Conservation (phyloP, 2,113 vertebrate species). For the Hypanus sabinus region DNA sequence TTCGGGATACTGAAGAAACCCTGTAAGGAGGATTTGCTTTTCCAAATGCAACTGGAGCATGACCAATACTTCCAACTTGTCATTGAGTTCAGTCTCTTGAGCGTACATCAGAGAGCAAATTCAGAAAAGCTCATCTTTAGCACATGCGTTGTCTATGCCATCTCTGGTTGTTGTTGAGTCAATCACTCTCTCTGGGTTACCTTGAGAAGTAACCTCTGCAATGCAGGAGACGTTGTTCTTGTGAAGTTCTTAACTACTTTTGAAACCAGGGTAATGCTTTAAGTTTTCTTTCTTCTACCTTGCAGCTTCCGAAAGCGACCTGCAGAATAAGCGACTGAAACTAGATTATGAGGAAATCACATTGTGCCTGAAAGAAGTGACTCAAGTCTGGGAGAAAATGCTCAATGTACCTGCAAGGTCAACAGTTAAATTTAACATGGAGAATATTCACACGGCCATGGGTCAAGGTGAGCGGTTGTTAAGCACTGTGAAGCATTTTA, state of each 20-base stretch:
- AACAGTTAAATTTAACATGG: constrained; percentile 79
- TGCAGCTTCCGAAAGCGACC: constrained; percentile 80
- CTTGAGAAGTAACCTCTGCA: not conserved
- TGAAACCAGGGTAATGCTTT: not conserved
- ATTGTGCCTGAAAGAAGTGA: constrained; percentile 88
- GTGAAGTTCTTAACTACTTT: not conserved
- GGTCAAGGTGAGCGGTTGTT: constrained; percentile 65
- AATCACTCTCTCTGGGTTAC: not conserved
- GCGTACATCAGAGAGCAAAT: not conserved
- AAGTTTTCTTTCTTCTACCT: constrained; percentile 16
- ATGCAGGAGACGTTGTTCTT: not conserved
- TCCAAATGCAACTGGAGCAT: no score
- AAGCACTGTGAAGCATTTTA: not conserved
- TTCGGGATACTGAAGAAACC: no score
- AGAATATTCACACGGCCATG: constrained; percentile 79
- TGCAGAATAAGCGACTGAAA: constrained; percentile 86
- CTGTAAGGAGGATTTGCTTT: no score
- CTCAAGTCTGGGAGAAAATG: constrained; percentile 91
- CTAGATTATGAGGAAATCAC: constrained; percentile 97
- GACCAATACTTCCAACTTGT: no score
- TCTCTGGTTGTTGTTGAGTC: not conserved
- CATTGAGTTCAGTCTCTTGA: no score
- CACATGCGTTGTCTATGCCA: not conserved
- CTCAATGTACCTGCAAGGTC: constrained; percentile 72
- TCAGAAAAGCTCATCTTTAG: not conserved